Base-by-base conservation (phyloP, 35 echinoderm and acorn worm species). In the Lytechinus variegatus region DNA sequence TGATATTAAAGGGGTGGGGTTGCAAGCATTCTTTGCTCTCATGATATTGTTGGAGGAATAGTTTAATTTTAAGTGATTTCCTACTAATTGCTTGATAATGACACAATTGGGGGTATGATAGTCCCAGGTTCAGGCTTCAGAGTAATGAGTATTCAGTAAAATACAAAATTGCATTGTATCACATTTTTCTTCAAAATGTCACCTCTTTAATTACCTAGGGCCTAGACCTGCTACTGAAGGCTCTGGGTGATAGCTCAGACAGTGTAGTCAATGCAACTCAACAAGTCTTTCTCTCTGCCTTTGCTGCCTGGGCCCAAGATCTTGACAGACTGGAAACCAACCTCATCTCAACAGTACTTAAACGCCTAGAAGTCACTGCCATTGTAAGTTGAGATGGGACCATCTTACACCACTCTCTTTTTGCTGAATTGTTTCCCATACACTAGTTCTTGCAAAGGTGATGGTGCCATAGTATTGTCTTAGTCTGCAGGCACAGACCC, bases 291-390 rank as follows among this genome's bases (percentile, higher is more conserved):
- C 95, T 99, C 13, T 97, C 98, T 3, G 96, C 98, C 16, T 99
- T 99, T 97, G 96, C 98, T 92, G 95, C 91, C 52, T 99, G 98
- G 98, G 98, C 98, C 16, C 95, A 96, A 53, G 96, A 98, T 94
- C 94, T 99, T 21, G 97, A 95, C 51, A 95, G 97, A 57, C 89
- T 99, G 88, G 98, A 99, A 92, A 97, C 95, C 8, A 97, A 97
- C 71, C 94, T 99, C 12, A 86, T 97, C 87, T 95, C 97, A 51
- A 94, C 96, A n/a, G 61, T 99, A 55, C 71, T 99, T 14, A 99
- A 98, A 86, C 97, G 97, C 93, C 87, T 99, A 60, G 98, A 99
- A 95, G 60, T 98, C 6, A 93, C 97, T 87, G 96, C 97, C 28
- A 97, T 98, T 95, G 98, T 98, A 96, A 97, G 97, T 60, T 51